phyloP scores from a whole-genome alignment of 2,797 vertebrate genomes.

The Odontamblyopus lacepedii region DNA sequence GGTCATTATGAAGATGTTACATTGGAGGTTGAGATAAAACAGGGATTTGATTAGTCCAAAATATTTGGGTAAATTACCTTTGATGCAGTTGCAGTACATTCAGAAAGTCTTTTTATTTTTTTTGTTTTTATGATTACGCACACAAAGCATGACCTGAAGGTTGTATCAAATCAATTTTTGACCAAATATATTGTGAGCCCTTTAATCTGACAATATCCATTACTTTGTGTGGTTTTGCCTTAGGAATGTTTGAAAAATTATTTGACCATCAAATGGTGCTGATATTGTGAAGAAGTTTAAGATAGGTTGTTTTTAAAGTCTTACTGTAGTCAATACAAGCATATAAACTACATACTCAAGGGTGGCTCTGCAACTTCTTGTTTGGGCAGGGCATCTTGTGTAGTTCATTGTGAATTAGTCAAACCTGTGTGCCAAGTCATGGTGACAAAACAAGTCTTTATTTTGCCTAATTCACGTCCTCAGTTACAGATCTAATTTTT shows the following conservation, averaged over 20 bases:
- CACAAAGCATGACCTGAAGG: background rate
- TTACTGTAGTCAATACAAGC: slow-evolving; percentile 18
- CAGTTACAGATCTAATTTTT: background rate
- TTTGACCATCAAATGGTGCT: slow-evolving; percentile 29
- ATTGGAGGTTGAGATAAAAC: slow-evolving; percentile 16
- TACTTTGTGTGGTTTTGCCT: background rate
- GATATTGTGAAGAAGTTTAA: slow-evolving; percentile 11
- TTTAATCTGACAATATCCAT: background rate
- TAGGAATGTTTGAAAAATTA: background rate
- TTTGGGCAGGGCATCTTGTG: slow-evolving; percentile 1
- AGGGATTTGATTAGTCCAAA: background rate
- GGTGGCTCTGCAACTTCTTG: background rate
- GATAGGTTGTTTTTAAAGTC: slow-evolving; percentile 25
- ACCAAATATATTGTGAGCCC: background rate
- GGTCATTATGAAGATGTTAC: background rate
- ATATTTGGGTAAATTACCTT: background rate
- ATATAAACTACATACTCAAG: background rate
- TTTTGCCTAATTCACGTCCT: background rate
- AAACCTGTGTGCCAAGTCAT: background rate
- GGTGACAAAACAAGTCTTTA: background rate
- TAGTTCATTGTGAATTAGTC: background rate
- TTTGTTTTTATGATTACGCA: background rate
- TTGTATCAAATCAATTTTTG: slow-evolving; percentile 4
- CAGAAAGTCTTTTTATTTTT: background rate
- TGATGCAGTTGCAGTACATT: background rate